Base-by-base conservation (phyloP, 2,113 vertebrate genomes). In the Tragulus kanchil region DNA sequence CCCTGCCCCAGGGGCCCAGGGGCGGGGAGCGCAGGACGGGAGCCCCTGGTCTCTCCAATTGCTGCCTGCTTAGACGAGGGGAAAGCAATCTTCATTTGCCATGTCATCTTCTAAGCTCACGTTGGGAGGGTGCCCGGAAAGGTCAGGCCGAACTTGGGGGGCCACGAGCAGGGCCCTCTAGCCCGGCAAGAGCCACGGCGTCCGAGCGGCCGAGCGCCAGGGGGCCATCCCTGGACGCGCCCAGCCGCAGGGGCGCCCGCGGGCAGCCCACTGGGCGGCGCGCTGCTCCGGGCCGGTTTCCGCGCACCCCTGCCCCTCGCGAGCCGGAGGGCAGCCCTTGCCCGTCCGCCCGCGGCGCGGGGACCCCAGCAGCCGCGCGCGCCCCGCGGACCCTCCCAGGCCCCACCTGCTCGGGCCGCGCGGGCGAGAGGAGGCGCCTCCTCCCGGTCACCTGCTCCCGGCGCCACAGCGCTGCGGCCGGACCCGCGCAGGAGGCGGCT, bases 361-460 rank as follows among this genome's bases (percentile, higher is more conserved):
- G 45, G 50, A 21, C 26, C 6, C 21, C 59, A 0, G n/a, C 4
- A n/a, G 84, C 9, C 58, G 69, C 77, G 15, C 21, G 1, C 85
- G 12, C 23, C 2, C 42, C 0, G 1, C 31, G 2, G 14, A 19
- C 62, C 28, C 0, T 28, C 52, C 42, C 0, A 9, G n/a, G 48
- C 26, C 88, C 78, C 78, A 81, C 78, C 78, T 58, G 78, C 54
- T 12, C 10, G 1, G 26, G 25, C 50, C 84, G 1, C 11, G 71
- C 71, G 42, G 31, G 88, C 59, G 12, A 52, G 31, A 58, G 31
- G 16, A 16, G 59, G 69, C 71, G n/a, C 42, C 52, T 54, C 31
- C 52, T 3, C 25, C 86, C 42, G 78, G 62, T 75, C 94, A 90
- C 95, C 95, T 96, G 92, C 91, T 36, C 26, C 11, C 85, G 0